Conservation (phyloP, 1,140 invertebrate species). For the Cyclina sinensis region DNA sequence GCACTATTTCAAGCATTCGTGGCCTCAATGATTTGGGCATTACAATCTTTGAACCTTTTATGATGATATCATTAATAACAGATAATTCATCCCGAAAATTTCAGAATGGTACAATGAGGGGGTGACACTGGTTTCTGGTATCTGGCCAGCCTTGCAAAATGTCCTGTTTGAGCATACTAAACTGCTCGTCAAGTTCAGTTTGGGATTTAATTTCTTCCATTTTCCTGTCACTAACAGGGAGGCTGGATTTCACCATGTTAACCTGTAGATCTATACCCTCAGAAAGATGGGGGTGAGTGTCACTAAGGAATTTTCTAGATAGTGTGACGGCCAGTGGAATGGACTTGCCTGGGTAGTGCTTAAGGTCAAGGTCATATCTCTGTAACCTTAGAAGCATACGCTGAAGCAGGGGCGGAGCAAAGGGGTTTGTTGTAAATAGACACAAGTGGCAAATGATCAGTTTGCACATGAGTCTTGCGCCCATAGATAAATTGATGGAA, state of each 20-base stretch:
- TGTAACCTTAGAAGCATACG: conserved; percentile 23
- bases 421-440: background rate
- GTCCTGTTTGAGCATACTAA: background rate
- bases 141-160: conserved; percentile 18
- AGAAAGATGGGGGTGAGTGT: background rate
- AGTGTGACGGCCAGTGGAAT: conserved; percentile 32
- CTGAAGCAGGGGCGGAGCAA: conserved; percentile 14
- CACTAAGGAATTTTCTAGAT: background rate
- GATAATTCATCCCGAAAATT: conserved; percentile 17
- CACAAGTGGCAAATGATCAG: background rate
- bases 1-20: conserved; percentile 19
- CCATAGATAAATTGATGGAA: conserved; percentile 9
- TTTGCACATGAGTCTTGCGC: background rate
- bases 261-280: background rate
- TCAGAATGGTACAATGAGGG: background rate
- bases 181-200: background rate
- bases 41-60: conserved; percentile 48
- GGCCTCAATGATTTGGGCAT: background rate
- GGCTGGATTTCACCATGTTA: background rate
- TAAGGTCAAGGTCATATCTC: conserved; percentile 42
- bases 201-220: background rate
- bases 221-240: background rate
- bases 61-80: conserved; percentile 10
- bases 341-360: background rate
- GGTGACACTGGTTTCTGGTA: background rate